A percentile compares a stretch with the other conserved stretches of the same genome.
These are phyloP conservation scores for Talpa occidentalis DNA, from an alignment of 2,113 vertebrate genomes.

Conservation along the genomic window DNA sequence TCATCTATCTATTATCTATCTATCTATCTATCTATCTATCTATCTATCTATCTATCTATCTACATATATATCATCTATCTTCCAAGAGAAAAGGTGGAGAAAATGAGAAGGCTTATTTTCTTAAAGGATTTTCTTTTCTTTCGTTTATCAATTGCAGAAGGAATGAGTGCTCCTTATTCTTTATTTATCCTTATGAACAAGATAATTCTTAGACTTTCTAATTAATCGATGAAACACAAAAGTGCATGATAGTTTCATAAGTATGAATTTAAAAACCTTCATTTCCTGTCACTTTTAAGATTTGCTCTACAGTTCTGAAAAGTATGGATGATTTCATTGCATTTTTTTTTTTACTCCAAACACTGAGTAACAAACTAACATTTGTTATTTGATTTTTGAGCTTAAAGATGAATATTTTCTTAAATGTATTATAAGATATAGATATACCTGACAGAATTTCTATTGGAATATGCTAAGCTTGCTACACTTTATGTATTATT, in stretches of 20 bases:
- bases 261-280: neutral
- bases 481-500: neutral
- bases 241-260: constrained; percentile 46
- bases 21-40: no score
- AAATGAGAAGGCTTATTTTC: neutral
- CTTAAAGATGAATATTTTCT: neutral
- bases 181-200: constrained; percentile 43
- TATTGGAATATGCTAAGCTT: neutral
- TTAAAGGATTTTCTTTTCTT: neutral
- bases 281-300: neutral
- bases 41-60: no score
- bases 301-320: neutral
- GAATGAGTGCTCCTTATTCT: constrained; percentile 24
- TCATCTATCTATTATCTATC: no score
- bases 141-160: constrained; percentile 47
- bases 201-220: neutral
- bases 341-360: neutral
- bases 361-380: neutral
- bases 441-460: neutral
- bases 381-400: neutral
- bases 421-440: neutral
- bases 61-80: no score
- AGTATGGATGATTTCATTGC: constrained; percentile 30
- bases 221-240: constrained; percentile 52
- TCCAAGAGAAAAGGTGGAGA: neutral